A percentile compares a stretch with the other conserved stretches of the same genome.
phyloP scores from a whole-genome alignment of 2,888 invertebrate genomes.

The Pachliopta kotzebuea region DNA sequence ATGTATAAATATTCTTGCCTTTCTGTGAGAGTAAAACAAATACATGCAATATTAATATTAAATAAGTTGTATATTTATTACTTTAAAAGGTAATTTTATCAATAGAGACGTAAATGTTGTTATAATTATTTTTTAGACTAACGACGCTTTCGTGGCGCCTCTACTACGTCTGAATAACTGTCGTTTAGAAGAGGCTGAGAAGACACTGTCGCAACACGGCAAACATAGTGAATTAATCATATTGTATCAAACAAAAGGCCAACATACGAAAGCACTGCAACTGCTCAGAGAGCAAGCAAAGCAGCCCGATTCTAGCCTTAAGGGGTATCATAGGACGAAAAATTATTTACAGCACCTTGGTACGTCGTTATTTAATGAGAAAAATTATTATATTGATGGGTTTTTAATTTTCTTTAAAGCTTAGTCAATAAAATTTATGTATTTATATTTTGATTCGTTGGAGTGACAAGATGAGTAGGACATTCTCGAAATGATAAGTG shows the following conservation, averaged over 20 bases:
- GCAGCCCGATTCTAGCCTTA: slow-evolving; percentile 87
- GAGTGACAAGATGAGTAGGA: too few relatives aligned
- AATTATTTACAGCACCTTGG: slow-evolving; percentile 95
- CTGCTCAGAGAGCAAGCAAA: slow-evolving; percentile 89
- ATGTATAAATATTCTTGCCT: too few relatives aligned
- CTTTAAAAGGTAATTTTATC: too few relatives aligned
- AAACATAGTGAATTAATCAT: slow-evolving; percentile 97
- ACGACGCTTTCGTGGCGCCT: slow-evolving; percentile 96
- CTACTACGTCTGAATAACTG: slow-evolving; percentile 95
- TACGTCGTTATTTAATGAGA: slow-evolving; percentile 34
- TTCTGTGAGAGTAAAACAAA: too few relatives aligned
- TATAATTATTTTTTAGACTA: slow-evolving; percentile 84
- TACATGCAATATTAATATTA: too few relatives aligned
- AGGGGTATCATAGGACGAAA: slow-evolving; percentile 91
- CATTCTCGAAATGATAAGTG: too few relatives aligned
- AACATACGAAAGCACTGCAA: slow-evolving; percentile 95
- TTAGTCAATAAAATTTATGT: too few relatives aligned
- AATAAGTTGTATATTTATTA: too few relatives aligned
- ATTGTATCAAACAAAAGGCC: slow-evolving; percentile 95
- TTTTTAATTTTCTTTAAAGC: too few relatives aligned
- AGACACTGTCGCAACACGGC: slow-evolving; percentile 90
- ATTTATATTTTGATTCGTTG: too few relatives aligned
- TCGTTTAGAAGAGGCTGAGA: slow-evolving; percentile 95
- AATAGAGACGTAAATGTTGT: neutral
- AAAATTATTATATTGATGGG: too few relatives aligned